These are phyloP conservation scores for Synanthedon vespiformis DNA, from an alignment of 2,888 invertebrate species.

Conservation along the genomic window DNA sequence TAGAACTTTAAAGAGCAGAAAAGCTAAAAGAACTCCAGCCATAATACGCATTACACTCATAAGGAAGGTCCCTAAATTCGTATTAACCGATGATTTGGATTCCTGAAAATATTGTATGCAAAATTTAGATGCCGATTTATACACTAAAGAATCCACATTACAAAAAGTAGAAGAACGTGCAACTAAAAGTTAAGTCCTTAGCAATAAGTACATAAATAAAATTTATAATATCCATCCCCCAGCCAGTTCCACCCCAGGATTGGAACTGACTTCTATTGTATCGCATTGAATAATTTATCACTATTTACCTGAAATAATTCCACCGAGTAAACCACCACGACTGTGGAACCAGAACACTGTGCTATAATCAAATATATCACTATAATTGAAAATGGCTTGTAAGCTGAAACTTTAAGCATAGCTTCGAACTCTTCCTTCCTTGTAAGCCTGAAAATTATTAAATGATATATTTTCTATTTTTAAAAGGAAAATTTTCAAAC, in stretches of 20 bases:
- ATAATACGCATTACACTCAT: slow-evolving; percentile 24
- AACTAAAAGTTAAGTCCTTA: too few relatives aligned
- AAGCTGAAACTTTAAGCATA: slow-evolving; percentile 20
- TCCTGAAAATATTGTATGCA: slow-evolving; percentile 13
- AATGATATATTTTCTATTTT: neutral
- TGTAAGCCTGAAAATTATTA: slow-evolving; percentile 18
- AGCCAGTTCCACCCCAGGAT: too few relatives aligned
- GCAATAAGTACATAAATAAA: too few relatives aligned
- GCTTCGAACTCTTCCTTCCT: slow-evolving; percentile 14
- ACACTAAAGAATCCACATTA: too few relatives aligned
- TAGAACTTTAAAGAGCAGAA: slow-evolving; percentile 26
- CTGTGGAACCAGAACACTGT: slow-evolving; percentile 25
- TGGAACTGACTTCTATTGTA: neutral
- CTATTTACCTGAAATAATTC: slow-evolving; percentile 34
- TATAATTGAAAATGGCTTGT: slow-evolving; percentile 29
- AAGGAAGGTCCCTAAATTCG: slow-evolving; percentile 23
- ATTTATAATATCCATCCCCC: too few relatives aligned
- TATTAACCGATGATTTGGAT: slow-evolving; percentile 22
- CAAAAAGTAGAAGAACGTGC: too few relatives aligned
- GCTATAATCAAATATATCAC: slow-evolving; percentile 20
- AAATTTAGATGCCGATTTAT: too few relatives aligned
- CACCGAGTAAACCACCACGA: slow-evolving; percentile 33
- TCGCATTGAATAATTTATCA: neutral
- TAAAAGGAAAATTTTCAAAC: too few relatives aligned
- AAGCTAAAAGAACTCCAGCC: slow-evolving; percentile 16